These are phyloP conservation scores for Neocrepidodera transversa DNA, from an alignment of 2,888 invertebrate genomes.

Conservation along the genomic window DNA sequence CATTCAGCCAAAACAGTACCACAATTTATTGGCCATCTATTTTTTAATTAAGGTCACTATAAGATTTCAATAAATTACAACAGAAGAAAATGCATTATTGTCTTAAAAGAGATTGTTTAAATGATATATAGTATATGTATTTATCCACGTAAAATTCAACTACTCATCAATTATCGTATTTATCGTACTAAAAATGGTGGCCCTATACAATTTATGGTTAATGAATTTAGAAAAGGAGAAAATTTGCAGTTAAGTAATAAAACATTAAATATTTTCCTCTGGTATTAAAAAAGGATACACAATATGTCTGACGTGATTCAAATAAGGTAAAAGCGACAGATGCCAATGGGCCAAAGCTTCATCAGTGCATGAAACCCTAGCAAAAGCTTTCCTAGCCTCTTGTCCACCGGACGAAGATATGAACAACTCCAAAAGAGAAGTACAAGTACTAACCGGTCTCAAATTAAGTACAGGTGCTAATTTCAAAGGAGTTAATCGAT, in stretches of 20 bases:
- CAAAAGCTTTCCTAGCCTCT: slow-evolving; percentile 65
- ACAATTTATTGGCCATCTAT: slow-evolving; percentile 84
- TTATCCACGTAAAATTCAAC: too few relatives aligned
- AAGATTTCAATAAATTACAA: too few relatives aligned
- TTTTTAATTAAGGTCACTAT: slow-evolving; percentile 25
- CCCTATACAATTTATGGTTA: too few relatives aligned
- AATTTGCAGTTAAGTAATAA: too few relatives aligned
- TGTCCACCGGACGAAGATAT: slow-evolving; percentile 70
- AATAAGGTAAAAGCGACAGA: slow-evolving; percentile 70
- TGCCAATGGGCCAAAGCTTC: slow-evolving; percentile 70
- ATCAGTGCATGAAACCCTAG: slow-evolving; percentile 62
- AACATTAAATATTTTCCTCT: too few relatives aligned
- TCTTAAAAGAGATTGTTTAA: too few relatives aligned
- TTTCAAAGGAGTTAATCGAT: slow-evolving; percentile 70
- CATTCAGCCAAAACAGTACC: slow-evolving; percentile 86
- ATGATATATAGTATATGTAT: too few relatives aligned
- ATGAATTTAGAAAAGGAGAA: too few relatives aligned
- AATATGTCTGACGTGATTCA: slow-evolving; percentile 72
- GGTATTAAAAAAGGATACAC: slow-evolving; percentile 70
- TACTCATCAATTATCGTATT: too few relatives aligned
- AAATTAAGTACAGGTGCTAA: slow-evolving; percentile 60
- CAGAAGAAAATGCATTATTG: too few relatives aligned
- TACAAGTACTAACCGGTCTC: slow-evolving; percentile 50
- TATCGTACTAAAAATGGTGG: too few relatives aligned
- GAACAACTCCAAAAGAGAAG: slow-evolving; percentile 71